Evolutionary conservation across 1,140 invertebrate genomes (phyloP).

Genomic region (Telenomus remus): DNA sequence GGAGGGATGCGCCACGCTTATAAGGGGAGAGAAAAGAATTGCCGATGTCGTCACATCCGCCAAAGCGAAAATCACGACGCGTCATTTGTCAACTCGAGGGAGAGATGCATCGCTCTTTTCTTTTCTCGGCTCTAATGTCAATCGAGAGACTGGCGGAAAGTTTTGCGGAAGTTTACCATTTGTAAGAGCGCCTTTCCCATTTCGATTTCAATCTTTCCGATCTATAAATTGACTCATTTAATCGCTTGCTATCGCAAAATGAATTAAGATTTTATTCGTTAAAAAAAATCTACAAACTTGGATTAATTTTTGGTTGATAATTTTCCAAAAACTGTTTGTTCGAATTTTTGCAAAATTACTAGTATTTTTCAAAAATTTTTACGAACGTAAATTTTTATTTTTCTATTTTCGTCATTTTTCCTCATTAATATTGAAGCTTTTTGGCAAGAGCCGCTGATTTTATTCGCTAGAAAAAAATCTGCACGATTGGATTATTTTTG

Average conservation of each 20-base stretch:
- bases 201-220: slow-evolving; percentile 27
- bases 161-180: slow-evolving; percentile 62
- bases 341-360: no score
- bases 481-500: no score
- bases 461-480: no score
- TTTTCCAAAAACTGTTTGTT: no score
- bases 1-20: slow-evolving; percentile 28
- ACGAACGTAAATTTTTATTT: no score
- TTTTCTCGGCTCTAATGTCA: slow-evolving; percentile 44
- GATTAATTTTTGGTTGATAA: no score
- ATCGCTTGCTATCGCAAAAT: neutral
- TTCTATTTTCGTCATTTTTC: no score
- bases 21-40: slow-evolving; percentile 36
- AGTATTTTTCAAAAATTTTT: no score
- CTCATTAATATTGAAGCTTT: no score
- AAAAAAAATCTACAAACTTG: no score
- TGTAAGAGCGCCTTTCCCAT: slow-evolving; percentile 51
- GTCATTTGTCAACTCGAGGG: slow-evolving; percentile 64
- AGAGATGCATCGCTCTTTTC: slow-evolving; percentile 38
- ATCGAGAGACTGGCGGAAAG: slow-evolving; percentile 42
- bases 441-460: no score
- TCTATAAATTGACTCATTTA: slow-evolving; percentile 34
- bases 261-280: neutral
- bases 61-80: slow-evolving; percentile 66
- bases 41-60: slow-evolving; percentile 63